A percentile compares a stretch with the other conserved stretches of the same genome.
Conservation (phyloP, 2,113 vertebrate species). For the Falco punctatus region DNA sequence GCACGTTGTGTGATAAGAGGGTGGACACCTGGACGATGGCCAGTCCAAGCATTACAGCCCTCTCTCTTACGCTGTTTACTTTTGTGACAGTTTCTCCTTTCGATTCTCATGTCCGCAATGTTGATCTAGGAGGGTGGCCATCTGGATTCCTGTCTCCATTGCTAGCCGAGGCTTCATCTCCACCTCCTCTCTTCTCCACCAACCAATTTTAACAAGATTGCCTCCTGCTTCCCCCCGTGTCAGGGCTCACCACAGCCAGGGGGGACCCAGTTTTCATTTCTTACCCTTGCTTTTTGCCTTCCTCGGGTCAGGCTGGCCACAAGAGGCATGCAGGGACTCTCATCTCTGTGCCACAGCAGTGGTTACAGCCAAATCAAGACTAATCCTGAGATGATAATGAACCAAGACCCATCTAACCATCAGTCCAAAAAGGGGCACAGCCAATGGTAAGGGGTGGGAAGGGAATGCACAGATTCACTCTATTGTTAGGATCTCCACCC, state of each 20-base stretch:
- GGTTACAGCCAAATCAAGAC: background rate
- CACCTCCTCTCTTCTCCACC: background rate
- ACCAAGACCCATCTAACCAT: background rate
- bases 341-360: accelerated
- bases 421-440: background rate
- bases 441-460: background rate
- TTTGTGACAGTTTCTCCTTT: conserved; percentile 65
- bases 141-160: conserved; percentile 63
- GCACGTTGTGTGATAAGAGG: conserved; percentile 14
- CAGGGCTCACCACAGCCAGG: accelerated
- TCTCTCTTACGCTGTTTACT: conserved; percentile 36
- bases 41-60: conserved; percentile 39
- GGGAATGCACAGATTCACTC: background rate
- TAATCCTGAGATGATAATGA: background rate
- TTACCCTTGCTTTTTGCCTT: background rate
- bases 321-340: background rate
- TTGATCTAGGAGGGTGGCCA: conserved; percentile 66
- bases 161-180: background rate
- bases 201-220: background rate
- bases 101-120: conserved; percentile 53
- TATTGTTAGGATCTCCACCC: background rate
- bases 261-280: background rate
- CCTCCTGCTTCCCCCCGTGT: accelerated
- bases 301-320: background rate
- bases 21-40: conserved; percentile 48